Evolutionary conservation across 2,113 vertebrate species (phyloP).

Genomic region (Leptodactylus fuscus): DNA sequence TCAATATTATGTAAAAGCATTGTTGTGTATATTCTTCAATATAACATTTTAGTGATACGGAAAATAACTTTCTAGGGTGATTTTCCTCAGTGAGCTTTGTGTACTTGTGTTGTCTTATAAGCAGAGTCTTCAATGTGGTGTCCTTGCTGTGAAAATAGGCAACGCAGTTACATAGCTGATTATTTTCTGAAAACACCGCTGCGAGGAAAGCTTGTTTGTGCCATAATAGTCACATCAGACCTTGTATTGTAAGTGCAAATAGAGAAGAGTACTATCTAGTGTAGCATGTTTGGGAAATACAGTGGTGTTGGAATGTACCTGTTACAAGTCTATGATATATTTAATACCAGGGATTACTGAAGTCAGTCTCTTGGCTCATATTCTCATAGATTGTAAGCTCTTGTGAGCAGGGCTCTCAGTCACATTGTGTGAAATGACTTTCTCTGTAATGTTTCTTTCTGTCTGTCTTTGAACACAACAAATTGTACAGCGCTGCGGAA

Average conservation of each 20-base stretch:
- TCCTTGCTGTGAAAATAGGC: constrained; percentile 5
- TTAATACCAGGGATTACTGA: background rate
- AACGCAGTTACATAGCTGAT: background rate
- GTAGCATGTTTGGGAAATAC: constrained; percentile 30
- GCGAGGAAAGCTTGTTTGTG: constrained; percentile 3
- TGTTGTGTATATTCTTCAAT: background rate
- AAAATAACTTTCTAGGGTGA: background rate
- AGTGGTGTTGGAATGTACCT: background rate
- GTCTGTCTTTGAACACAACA: too few relatives aligned
- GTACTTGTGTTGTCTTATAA: background rate
- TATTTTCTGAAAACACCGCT: constrained; percentile 34
- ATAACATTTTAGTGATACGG: background rate
- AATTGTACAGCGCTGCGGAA: too few relatives aligned
- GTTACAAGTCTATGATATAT: background rate
- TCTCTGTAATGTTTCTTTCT: too few relatives aligned
- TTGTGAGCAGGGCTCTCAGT: too few relatives aligned
- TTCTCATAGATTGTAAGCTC: too few relatives aligned
- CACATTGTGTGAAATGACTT: too few relatives aligned
- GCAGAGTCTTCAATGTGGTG: background rate
- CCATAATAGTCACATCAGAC: constrained; percentile 17
- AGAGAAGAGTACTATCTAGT: background rate
- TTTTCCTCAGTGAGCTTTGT: background rate
- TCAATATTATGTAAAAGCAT: background rate
- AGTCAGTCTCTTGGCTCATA: background rate
- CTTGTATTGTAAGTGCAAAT: constrained; percentile 30